phyloP scores from a whole-genome alignment of 2,113 vertebrate species.

The Leptosomus discolor region DNA sequence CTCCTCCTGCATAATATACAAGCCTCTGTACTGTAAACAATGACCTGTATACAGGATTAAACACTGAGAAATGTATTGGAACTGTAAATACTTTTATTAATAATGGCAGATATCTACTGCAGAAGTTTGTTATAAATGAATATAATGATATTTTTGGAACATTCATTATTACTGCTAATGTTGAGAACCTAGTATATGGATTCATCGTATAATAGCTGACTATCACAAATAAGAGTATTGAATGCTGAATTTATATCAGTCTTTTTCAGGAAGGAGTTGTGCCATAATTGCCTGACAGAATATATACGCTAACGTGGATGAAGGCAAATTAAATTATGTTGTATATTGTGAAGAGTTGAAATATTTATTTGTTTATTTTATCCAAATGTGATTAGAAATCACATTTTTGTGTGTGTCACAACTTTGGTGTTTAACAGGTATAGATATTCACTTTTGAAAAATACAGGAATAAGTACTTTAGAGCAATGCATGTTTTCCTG shows the following conservation, averaged over 20 bases:
- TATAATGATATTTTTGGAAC: neutral
- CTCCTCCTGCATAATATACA: neutral
- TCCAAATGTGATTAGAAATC: neutral
- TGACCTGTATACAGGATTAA: neutral
- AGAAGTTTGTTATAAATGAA: neutral
- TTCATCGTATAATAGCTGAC: neutral
- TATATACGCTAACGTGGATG: neutral
- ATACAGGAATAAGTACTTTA: neutral
- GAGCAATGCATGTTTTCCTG: neutral
- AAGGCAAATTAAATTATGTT: neutral
- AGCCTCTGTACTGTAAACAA: neutral
- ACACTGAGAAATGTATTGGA: neutral
- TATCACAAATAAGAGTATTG: neutral
- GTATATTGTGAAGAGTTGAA: neutral
- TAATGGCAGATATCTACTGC: neutral
- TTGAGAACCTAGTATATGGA: neutral
- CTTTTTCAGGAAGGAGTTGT: neutral
- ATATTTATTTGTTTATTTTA: neutral
- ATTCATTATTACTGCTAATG: neutral
- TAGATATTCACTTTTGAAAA: neutral
- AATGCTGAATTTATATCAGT: neutral
- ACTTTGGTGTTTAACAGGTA: neutral
- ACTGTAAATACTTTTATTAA: neutral
- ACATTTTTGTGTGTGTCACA: neutral
- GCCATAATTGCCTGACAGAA: neutral